Evolutionary conservation across 2,113 vertebrate genomes (phyloP).

Genomic region (Tichodroma muraria): DNA sequence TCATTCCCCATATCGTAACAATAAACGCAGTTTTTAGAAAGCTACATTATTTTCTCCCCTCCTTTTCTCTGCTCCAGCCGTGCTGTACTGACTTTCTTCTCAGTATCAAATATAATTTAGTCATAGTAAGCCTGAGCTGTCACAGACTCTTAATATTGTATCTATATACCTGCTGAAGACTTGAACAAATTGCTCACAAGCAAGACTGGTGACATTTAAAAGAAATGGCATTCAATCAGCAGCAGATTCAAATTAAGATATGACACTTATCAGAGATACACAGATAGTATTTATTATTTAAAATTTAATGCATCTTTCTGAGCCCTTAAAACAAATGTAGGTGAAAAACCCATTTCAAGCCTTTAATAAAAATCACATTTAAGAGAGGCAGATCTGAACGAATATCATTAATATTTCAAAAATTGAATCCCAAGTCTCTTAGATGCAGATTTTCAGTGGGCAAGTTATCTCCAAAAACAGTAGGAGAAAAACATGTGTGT

Average conservation of each 20-base stretch:
- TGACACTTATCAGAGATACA: slow-evolving; percentile 22
- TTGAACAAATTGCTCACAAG: neutral
- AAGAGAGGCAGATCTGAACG: neutral
- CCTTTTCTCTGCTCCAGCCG: neutral
- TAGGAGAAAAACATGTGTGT: neutral
- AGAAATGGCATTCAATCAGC: neutral
- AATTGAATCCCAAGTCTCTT: neutral
- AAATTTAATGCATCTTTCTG: neutral
- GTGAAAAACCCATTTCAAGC: neutral
- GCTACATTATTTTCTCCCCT: neutral
- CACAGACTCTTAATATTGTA: neutral
- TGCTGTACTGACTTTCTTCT: neutral
- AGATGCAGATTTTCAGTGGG: neutral
- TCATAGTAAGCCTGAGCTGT: neutral
- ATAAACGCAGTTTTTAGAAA: neutral
- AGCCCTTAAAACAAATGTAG: slow-evolving; percentile 1
- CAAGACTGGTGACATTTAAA: neutral
- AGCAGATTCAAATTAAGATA: neutral
- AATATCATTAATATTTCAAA: neutral
- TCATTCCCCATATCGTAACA: neutral
- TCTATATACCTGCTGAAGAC: neutral
- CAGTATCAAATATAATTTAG: neutral
- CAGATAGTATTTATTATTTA: slow-evolving; percentile 30
- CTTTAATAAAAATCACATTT: neutral
- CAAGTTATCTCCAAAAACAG: neutral